Base-by-base conservation (phyloP, 2,797 vertebrate species). In the Mormyrops attenuatus region DNA sequence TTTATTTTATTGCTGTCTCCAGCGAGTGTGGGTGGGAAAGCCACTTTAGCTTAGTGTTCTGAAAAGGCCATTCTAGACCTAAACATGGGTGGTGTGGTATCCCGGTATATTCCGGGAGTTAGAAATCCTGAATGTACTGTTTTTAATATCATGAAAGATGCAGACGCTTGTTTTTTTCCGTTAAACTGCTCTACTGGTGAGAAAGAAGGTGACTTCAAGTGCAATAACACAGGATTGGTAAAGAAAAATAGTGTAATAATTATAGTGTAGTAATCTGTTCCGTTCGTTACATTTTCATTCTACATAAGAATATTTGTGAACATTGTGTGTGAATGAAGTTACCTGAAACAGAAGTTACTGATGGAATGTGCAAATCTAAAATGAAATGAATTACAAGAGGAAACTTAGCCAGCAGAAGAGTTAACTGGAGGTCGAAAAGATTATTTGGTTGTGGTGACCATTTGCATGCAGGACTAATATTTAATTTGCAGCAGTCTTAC, bases 21-120 rank as follows among this genome's bases (percentile, higher is more conserved):
- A 41, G 30, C 3, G 41, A 57, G 91, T 88, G 91, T 93, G 90
- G 94, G 93, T 69, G 88, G 92, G 90, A 92, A 92, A 93, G 90
- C 93, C 87, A 90, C 92, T 94, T 93, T 93, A 91, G 82, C 92
- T 93, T 92, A 93, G 88, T 92, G 92, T 93, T 90, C 92, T 92
- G 89, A 90, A 88, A 80, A 93, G 2, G 38, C 69, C 2, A 0
- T 38, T 77, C 8, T 20, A 15, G 38, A 17, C 69, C 1, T 41
- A 5, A 38, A 26, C 63, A 3, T 30, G 26, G 26, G 13, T 13
- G 26, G 9, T 30, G 63, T 66, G 63, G n/a, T 30, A 8, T 9
- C 0, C 2, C 8, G 3, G 63, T 66, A 30, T 66, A 34, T 69
- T 69, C 63, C 0, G 11, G 26, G 34, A 34, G 34, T 66, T 30